Conservation (phyloP, 2,797 vertebrate genomes). For the Platalea minor region DNA sequence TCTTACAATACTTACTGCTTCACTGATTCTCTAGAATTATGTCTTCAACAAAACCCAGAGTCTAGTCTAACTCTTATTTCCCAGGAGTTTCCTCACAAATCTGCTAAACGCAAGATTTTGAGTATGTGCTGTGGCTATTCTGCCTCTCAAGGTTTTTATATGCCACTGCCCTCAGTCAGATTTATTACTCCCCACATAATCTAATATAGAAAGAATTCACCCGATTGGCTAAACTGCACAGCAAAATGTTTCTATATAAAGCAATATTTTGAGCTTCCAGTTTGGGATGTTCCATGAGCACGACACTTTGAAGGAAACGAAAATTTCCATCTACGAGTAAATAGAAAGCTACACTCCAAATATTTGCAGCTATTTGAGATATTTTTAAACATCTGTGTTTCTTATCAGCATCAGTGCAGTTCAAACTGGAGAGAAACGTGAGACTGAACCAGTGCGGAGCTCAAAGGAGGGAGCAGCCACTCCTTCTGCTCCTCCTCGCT, state of each 20-base stretch:
- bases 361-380: constrained; percentile 1
- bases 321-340: constrained; percentile 31
- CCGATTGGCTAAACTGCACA: constrained; percentile 46
- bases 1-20: constrained; percentile 53
- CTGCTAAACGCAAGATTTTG: not conserved
- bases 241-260: constrained; percentile 58
- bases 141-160: constrained; percentile 36
- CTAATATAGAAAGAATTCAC: constrained; percentile 59
- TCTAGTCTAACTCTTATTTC: constrained; percentile 2
- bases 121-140: not conserved
- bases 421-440: not conserved
- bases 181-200: constrained; percentile 58
- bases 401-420: not conserved
- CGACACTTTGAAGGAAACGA: not conserved
- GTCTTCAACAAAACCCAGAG: not conserved
- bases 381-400: constrained; percentile 26
- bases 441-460: not conserved
- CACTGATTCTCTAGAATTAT: not conserved
- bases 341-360: constrained; percentile 8
- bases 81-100: not conserved
- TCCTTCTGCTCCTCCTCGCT: not conserved
- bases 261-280: constrained; percentile 47
- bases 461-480: not conserved
- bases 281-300: constrained; percentile 41
- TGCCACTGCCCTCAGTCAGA: constrained; percentile 28